These are phyloP conservation scores for Sebastes glaucus DNA, from an alignment of 2,797 vertebrate genomes.

Conservation along the genomic window DNA sequence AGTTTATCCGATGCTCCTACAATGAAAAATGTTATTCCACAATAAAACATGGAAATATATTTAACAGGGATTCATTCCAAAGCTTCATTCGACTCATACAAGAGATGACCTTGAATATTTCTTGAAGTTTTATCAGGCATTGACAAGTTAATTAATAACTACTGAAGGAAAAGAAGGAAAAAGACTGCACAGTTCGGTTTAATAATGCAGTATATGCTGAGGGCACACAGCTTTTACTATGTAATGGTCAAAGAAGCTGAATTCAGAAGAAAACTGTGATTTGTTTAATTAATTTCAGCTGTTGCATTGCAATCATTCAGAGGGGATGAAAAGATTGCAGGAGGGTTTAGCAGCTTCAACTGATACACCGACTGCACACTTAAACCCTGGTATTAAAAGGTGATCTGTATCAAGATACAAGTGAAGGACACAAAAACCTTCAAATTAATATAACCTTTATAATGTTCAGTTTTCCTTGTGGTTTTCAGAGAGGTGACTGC, in stretches of 20 bases:
- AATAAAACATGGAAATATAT: not conserved
- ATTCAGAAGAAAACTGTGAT: not conserved
- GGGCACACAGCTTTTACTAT: not conserved
- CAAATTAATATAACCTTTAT: not conserved
- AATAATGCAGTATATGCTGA: not conserved
- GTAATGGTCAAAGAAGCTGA: not conserved
- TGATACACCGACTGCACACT: not conserved
- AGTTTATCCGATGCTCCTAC: not conserved
- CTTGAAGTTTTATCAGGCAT: not conserved
- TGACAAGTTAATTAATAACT: slow-evolving; percentile 15
- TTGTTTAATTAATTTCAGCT: not conserved
- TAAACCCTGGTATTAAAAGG: not conserved
- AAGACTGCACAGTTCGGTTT: not conserved
- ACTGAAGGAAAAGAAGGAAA: not conserved
- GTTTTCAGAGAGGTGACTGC: not conserved
- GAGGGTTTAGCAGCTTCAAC: not conserved
- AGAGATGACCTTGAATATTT: not conserved
- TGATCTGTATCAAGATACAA: not conserved
- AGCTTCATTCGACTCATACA: not conserved
- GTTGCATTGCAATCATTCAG: not conserved
- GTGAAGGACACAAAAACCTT: not conserved
- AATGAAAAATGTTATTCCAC: not conserved
- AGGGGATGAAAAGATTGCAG: not conserved
- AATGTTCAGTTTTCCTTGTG: not conserved
- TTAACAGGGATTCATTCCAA: not conserved